These are phyloP conservation scores for Heterotis niloticus DNA, from an alignment of 2,113 vertebrate species.

Conservation along the genomic window DNA sequence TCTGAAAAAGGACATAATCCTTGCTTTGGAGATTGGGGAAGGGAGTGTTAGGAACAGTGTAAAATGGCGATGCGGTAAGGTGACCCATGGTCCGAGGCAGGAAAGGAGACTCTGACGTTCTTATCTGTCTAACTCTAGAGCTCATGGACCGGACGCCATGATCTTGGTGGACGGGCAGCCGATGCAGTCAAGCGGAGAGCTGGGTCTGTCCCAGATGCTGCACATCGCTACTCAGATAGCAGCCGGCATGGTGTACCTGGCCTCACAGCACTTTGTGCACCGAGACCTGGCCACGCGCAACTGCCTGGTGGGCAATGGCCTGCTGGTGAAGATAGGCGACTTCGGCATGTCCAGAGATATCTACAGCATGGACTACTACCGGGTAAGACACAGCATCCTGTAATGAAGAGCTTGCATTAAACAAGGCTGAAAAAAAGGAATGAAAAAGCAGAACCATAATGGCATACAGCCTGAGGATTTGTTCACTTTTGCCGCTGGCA, in stretches of 20 bases:
- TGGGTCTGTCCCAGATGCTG: constrained; percentile 96
- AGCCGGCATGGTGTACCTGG: constrained; percentile 94
- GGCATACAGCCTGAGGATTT: too few relatives aligned
- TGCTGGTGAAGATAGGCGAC: constrained; percentile 97
- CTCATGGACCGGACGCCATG: constrained; percentile 92
- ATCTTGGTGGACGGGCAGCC: constrained; percentile 95
- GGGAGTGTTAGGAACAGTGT: too few relatives aligned
- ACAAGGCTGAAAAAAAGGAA: too few relatives aligned
- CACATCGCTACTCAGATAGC: constrained; percentile 93
- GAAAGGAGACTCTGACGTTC: background rate
- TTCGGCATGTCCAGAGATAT: constrained; percentile 98
- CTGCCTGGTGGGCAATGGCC: constrained; percentile 90
- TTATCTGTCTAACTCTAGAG: constrained; percentile 62
- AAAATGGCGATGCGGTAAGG: too few relatives aligned
- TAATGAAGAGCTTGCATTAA: background rate
- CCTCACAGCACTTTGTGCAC: constrained; percentile 97
- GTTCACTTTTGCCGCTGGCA: too few relatives aligned
- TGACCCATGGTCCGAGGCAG: too few relatives aligned
- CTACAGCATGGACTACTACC: constrained; percentile 98
- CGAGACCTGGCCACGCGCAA: constrained; percentile 97
- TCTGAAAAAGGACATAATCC: too few relatives aligned
- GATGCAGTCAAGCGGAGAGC: constrained; percentile 86
- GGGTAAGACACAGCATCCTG: constrained; percentile 69
- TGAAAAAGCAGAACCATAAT: too few relatives aligned
- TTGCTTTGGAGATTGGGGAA: too few relatives aligned